Conservation (phyloP, 2,888 invertebrate species). For the Amphipoea lucens region DNA sequence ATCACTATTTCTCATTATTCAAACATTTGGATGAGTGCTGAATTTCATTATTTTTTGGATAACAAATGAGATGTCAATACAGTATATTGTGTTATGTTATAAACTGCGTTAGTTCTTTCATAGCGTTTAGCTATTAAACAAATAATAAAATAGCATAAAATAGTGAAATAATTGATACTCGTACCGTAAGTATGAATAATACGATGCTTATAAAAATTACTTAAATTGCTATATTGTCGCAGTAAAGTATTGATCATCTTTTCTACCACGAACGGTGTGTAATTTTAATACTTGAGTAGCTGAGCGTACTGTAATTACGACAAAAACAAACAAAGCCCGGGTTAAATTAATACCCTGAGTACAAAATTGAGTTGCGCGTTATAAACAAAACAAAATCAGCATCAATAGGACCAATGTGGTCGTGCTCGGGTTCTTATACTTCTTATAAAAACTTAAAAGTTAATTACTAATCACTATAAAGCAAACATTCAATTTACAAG, state of each 20-base stretch:
- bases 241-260: conserved; percentile 43
- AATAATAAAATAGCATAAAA: background rate
- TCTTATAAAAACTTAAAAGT: conserved; percentile 84
- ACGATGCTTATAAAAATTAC: conserved; percentile 23
- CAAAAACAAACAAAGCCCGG: conserved; percentile 64
- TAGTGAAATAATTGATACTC: conserved; percentile 2
- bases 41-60: background rate
- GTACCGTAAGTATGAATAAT: background rate
- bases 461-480: conserved; percentile 90
- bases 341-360: conserved; percentile 80
- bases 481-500: conserved; percentile 91
- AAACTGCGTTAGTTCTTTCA: background rate
- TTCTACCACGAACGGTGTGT: conserved; percentile 50
- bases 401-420: conserved; percentile 82
- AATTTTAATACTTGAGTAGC: conserved; percentile 59
- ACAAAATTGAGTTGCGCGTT: conserved; percentile 79
- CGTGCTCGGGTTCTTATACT: conserved; percentile 81
- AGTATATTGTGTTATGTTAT: background rate
- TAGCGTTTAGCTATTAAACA: background rate
- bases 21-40: background rate
- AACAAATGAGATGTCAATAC: background rate
- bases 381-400: conserved; percentile 81
- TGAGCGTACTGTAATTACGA: conserved; percentile 59
- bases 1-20: background rate
- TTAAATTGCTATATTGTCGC: conserved; percentile 34